Evolutionary conservation across 2,113 vertebrate genomes (phyloP).

Genomic region (Eulemur rufifrons): DNA sequence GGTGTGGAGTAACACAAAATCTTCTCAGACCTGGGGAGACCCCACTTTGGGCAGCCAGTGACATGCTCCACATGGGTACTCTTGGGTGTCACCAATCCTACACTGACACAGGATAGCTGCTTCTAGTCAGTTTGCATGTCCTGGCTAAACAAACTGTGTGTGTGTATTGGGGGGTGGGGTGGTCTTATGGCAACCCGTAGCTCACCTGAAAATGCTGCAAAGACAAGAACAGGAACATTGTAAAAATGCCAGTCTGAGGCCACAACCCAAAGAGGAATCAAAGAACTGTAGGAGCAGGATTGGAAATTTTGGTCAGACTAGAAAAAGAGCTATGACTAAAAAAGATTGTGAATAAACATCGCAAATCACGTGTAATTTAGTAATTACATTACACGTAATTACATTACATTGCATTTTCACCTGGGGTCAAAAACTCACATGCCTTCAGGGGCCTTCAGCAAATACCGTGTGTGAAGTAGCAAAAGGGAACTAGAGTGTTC

Average conservation of each 20-base stretch:
- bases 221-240: not conserved
- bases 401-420: not conserved
- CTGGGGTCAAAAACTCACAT: not conserved
- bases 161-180: not conserved
- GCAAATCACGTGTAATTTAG: constrained; percentile 11
- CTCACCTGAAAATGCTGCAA: not conserved
- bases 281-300: not conserved
- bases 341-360: constrained; percentile 16
- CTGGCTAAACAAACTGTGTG: not conserved
- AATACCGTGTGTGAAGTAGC: not conserved
- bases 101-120: not conserved
- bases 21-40: not conserved
- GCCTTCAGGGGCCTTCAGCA: not conserved
- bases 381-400: too few species aligned
- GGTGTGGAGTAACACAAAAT: not conserved
- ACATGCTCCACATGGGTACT: not conserved
- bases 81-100: not conserved
- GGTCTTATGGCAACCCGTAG: not conserved
- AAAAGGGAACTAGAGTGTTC: not conserved
- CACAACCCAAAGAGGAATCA: not conserved
- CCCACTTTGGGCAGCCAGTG: not conserved
- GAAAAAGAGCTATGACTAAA: not conserved
- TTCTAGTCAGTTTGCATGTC: not conserved
- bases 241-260: not conserved
- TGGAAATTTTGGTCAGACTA: not conserved